phyloP scores from a whole-genome alignment of 2,888 invertebrate species.

The Caenorhabditis sp. region DNA sequence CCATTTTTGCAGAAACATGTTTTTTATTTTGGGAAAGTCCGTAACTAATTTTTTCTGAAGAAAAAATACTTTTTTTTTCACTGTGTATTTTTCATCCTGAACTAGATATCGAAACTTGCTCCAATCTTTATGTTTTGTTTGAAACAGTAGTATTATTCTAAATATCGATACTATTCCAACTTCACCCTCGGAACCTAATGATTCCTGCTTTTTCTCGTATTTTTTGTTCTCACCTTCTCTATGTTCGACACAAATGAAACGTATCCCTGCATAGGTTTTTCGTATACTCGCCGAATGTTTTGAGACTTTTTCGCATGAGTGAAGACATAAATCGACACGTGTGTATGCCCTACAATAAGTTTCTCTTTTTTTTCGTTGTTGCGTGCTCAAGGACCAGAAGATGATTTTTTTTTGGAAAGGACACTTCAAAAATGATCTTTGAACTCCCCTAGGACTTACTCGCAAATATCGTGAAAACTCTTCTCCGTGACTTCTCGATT shows the following conservation, averaged over 20 bases:
- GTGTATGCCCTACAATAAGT: constrained; percentile 53
- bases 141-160: too few species aligned
- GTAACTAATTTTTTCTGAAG: too few species aligned
- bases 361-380: constrained; percentile 3
- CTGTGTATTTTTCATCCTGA: too few species aligned
- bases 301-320: constrained; percentile 52
- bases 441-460: constrained; percentile 34
- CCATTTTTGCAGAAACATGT: too few species aligned
- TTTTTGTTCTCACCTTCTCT: constrained; percentile 46
- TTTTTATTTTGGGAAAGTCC: too few species aligned
- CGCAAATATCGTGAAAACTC: constrained; percentile 56
- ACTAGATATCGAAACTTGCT: too few species aligned
- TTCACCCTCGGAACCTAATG: not conserved
- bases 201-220: constrained; percentile 4
- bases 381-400: not conserved
- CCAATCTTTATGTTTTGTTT: too few species aligned
- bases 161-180: too few species aligned
- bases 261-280: constrained; percentile 59
- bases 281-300: constrained; percentile 56
- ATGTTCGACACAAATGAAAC: constrained; percentile 60
- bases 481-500: constrained; percentile 48
- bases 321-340: constrained; percentile 53
- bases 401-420: not conserved
- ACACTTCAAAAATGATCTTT: constrained; percentile 3
- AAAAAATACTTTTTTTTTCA: too few species aligned